phyloP scores from a whole-genome alignment of 2,113 vertebrate genomes.

The Microcebus murinus region DNA sequence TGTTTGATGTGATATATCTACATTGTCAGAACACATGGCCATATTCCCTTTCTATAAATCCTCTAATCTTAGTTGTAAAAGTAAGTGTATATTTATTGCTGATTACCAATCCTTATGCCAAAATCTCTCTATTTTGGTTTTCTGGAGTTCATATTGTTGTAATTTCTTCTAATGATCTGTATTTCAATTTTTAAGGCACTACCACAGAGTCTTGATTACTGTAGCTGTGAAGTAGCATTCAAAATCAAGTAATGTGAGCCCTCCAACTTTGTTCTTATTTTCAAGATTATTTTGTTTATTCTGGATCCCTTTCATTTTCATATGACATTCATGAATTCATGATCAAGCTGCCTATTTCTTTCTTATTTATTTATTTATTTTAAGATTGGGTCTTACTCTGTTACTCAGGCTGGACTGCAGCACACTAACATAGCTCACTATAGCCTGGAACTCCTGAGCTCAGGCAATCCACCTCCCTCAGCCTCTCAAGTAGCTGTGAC shows the following conservation, averaged over 20 bases:
- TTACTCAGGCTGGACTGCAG: too few relatives aligned
- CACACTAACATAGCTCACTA: too few relatives aligned
- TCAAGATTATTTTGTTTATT: not conserved
- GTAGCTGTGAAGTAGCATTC: not conserved
- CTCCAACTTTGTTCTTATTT: not conserved
- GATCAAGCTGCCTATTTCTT: not conserved
- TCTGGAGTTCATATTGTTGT: not conserved
- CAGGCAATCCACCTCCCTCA: too few relatives aligned
- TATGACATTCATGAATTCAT: not conserved
- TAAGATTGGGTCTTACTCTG: too few relatives aligned
- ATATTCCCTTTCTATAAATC: not conserved
- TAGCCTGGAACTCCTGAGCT: too few relatives aligned
- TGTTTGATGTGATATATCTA: not conserved
- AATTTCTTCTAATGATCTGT: not conserved
- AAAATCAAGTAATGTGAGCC: not conserved
- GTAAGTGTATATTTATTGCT: not conserved
- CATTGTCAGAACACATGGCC: not conserved
- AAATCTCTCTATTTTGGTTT: not conserved
- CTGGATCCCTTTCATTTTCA: not conserved
- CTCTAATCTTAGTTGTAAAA: not conserved
- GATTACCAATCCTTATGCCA: not conserved
- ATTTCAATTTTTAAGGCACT: not conserved
- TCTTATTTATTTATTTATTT: too few relatives aligned
- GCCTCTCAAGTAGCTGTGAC: too few relatives aligned
- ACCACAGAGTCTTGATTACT: not conserved